Base-by-base conservation (phyloP, 2,797 vertebrate species). In the Paramormyrops hopkinsi region DNA sequence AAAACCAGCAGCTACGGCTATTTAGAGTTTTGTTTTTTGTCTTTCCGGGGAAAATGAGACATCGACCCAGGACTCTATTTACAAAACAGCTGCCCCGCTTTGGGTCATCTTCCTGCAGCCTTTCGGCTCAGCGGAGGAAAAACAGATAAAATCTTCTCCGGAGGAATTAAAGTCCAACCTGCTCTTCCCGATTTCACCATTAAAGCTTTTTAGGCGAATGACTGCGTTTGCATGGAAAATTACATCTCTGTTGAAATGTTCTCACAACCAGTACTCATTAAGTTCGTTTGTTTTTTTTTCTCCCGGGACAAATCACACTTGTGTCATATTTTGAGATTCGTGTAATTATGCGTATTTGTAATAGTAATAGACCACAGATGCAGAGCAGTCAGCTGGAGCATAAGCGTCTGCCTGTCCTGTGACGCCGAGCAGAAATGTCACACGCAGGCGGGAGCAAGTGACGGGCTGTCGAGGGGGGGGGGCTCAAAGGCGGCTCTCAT, bases 21-120 rank as follows among this genome's bases (percentile, higher is more conserved):
- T 69, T 69, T 69, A 14, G 25, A 14, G 29, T 12, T 69, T 33
- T 69, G 11, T 33, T 33, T 65, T 88, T 65, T 65, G 11, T 22
- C 29, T 83, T 14, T 88, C 41, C 8, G 19, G 19, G 44, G 19
- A 44, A 54, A 85, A 46, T 41, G 22, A 73, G 82, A 69, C 73
- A 46, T 51, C 41, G 41, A 86, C 46, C 59, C 73, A 73, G 65
- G 65, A 37, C 89, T 90, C 87, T 91, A 89, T 90, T 91, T 91
- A 91, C 92, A 91, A 89, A 79, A 69, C 37, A 76, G 22, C 88
- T 53, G 14, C 90, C 88, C 54, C 4, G 69, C 41, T 14, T 51
- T 48, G 85, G 5, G 85, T 46, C 84, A 59, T 88, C 87, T 54
- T 86, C 19, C 76, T 69, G 87, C 87, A 82, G 62, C 89, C 59